Percentiles rank a stretch among this genome's conserved stretches.
Evolutionary conservation across 1,140 invertebrate genomes (phyloP).

Genomic region (Bacillus rossius): DNA sequence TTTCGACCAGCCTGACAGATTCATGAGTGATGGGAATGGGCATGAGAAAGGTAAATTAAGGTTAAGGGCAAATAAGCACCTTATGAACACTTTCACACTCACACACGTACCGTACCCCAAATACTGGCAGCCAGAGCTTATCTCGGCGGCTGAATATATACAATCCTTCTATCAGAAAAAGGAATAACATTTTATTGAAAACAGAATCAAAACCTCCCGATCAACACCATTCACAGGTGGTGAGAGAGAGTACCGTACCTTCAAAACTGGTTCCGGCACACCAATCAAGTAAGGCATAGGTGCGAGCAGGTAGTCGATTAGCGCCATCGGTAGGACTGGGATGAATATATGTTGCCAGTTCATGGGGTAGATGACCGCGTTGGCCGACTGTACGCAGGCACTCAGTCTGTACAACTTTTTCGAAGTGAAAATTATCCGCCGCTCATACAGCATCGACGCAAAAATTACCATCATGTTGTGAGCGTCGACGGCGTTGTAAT

Average conservation of each 20-base stretch:
- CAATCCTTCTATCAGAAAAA: too few relatives aligned
- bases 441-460: constrained; percentile 82
- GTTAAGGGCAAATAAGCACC: too few relatives aligned
- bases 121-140: too few relatives aligned
- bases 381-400: constrained; percentile 90
- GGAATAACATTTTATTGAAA: too few relatives aligned
- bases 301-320: constrained; percentile 87
- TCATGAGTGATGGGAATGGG: too few relatives aligned
- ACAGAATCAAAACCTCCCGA: too few relatives aligned
- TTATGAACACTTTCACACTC: too few relatives aligned
- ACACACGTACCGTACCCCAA: too few relatives aligned
- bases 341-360: constrained; percentile 98
- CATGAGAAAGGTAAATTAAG: too few relatives aligned
- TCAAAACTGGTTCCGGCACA: constrained; percentile 73
- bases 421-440: constrained; percentile 87
- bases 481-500: constrained; percentile 88
- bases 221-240: too few relatives aligned
- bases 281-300: constrained; percentile 96
- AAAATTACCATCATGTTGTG: constrained; percentile 93
- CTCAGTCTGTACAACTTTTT: constrained; percentile 79
- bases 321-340: constrained; percentile 79
- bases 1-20: too few relatives aligned
- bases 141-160: too few relatives aligned
- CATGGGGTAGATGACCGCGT: constrained; percentile 93
- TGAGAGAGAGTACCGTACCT: constrained; percentile 50